Conservation (phyloP, 1,140 invertebrate species). For the Zaprionus taronus region DNA sequence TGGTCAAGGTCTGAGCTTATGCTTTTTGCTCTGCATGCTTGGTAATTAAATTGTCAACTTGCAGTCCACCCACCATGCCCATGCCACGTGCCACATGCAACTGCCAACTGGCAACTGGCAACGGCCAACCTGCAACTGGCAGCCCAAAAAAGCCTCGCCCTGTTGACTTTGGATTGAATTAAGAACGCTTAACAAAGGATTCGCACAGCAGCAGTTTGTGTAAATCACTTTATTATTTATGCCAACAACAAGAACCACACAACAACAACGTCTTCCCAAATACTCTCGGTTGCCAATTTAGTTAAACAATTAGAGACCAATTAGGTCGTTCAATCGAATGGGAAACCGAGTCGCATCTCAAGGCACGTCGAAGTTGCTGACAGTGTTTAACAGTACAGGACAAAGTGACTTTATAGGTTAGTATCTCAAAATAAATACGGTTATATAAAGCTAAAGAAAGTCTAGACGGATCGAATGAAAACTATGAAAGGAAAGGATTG, state of each 20-base stretch:
- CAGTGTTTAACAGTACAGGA: background rate
- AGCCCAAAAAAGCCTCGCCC: constrained; percentile 50
- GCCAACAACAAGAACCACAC: background rate
- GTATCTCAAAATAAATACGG: background rate
- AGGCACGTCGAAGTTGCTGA: background rate
- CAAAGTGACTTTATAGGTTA: background rate
- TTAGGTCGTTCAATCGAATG: constrained; percentile 2
- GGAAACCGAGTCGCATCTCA: background rate
- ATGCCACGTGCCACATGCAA: constrained; percentile 26
- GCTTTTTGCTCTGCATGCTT: constrained; percentile 43
- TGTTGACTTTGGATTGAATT: constrained; percentile 72
- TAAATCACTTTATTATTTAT: constrained; percentile 39
- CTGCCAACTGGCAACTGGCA: background rate
- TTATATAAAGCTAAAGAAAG: background rate
- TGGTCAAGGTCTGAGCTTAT: constrained; percentile 40
- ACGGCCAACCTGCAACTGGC: constrained; percentile 2
- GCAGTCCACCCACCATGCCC: constrained; percentile 29
- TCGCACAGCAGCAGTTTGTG: constrained; percentile 13
- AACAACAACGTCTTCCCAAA: background rate
- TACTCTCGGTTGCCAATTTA: constrained; percentile 1
- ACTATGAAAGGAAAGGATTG: too few relatives aligned
- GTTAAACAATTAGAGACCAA: background rate
- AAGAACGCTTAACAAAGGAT: constrained; percentile 32
- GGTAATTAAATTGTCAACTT: constrained; percentile 75
- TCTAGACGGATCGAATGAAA: too few relatives aligned